A percentile compares a stretch with the other conserved stretches of the same genome.
Evolutionary conservation across 2,113 vertebrate genomes (phyloP).

Genomic region (Litocranius walleri): DNA sequence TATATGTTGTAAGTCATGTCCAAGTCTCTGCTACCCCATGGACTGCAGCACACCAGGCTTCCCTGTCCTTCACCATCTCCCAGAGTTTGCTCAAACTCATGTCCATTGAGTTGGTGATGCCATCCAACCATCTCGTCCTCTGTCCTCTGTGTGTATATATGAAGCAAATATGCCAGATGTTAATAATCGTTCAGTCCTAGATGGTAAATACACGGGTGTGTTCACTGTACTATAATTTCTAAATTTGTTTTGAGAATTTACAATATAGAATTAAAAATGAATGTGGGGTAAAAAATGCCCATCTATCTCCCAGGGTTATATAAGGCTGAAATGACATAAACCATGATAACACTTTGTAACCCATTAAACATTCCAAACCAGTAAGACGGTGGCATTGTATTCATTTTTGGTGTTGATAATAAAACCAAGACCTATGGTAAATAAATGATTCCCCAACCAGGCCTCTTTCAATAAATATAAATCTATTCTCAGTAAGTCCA

Average conservation of each 20-base stretch:
- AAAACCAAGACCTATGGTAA: neutral
- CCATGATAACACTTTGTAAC: neutral
- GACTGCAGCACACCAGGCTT: neutral
- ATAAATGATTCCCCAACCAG: neutral
- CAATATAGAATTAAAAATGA: neutral
- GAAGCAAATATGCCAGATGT: neutral
- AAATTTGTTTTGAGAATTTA: neutral
- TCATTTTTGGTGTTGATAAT: neutral
- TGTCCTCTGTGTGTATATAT: neutral
- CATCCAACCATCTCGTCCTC: neutral
- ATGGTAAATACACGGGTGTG: neutral
- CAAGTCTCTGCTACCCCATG: fast-evolving
- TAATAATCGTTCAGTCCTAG: neutral
- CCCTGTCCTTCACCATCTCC: neutral
- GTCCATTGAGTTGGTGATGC: neutral
- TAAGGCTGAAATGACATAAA: neutral
- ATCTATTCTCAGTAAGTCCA: neutral
- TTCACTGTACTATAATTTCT: neutral
- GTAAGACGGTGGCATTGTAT: neutral
- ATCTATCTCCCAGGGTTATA: neutral
- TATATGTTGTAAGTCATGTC: too few species aligned
- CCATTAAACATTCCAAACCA: neutral
- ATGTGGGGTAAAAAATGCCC: neutral
- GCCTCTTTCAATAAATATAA: neutral
- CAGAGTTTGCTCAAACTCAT: neutral